phyloP scores from a whole-genome alignment of 2,797 vertebrate species.

The Pangasius djambal region DNA sequence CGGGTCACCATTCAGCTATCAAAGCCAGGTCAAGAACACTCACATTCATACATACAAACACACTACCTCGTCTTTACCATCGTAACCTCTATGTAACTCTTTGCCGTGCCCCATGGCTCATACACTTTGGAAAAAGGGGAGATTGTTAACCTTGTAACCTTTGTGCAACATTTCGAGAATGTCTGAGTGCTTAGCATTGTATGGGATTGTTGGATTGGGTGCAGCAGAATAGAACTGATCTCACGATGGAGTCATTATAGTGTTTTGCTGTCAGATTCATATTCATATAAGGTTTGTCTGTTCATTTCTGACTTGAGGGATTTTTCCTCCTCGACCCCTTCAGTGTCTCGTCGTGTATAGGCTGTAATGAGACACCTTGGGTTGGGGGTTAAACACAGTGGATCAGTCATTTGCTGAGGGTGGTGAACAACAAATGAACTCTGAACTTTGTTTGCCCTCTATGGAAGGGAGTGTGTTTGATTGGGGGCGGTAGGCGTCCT shows the following conservation, averaged over 20 bases:
- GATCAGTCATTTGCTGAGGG: constrained; percentile 63
- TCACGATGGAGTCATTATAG: constrained; percentile 80
- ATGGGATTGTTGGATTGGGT: background rate
- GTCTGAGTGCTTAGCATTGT: constrained; percentile 3
- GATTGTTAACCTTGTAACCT: constrained; percentile 41
- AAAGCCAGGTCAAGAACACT: constrained; percentile 43
- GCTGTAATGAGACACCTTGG: constrained; percentile 63
- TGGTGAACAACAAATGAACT: constrained; percentile 77
- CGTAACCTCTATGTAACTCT: background rate
- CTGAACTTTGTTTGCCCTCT: constrained; percentile 80
- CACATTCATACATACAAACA: constrained; percentile 6
- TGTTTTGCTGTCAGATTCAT: constrained; percentile 51
- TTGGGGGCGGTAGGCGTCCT: constrained; percentile 56
- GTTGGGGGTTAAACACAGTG: constrained; percentile 61
- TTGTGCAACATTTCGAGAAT: constrained; percentile 4
- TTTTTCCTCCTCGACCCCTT: constrained; percentile 24
- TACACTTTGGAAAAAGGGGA: constrained; percentile 7
- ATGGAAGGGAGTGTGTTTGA: constrained; percentile 44
- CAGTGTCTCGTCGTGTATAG: constrained; percentile 34
- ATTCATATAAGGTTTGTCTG: constrained; percentile 49
- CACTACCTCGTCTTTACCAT: constrained; percentile 1
- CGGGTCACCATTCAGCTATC: constrained; percentile 35
- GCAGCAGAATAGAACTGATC: constrained; percentile 69
- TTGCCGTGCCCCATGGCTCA: background rate
- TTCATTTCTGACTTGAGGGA: constrained; percentile 30